phyloP scores from a whole-genome alignment of 2,797 vertebrate species.

The Mastacembelus armatus region DNA sequence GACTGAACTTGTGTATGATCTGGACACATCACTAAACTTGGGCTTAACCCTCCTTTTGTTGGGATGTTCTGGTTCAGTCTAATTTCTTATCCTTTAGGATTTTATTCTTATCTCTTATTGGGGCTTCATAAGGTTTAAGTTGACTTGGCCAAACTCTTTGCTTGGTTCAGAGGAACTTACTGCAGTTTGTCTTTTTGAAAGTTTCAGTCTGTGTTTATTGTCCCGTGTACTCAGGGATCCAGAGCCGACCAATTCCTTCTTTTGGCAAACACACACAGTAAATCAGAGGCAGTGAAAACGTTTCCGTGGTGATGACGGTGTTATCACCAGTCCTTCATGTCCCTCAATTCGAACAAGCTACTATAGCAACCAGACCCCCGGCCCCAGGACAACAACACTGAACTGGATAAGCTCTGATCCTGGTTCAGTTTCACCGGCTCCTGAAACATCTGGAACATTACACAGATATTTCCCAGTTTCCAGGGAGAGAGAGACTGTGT shows the following conservation, averaged over 20 bases:
- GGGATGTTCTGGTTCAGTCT: no score
- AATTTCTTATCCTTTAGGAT: no score
- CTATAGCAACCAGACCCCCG: conserved; percentile 42
- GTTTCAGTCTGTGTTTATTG: no score
- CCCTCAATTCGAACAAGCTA: conserved; percentile 31
- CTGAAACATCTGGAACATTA: conserved; percentile 3
- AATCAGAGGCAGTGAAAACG: conserved; percentile 31
- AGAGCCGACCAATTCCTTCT: no score
- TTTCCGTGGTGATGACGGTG: conserved; percentile 54
- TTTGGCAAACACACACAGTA: conserved; percentile 8
- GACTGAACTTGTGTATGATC: no score
- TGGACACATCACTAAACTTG: no score
- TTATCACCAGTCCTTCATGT: conserved; percentile 12
- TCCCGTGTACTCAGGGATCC: no score
- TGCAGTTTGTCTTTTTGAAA: no score
- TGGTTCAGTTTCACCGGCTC: not conserved
- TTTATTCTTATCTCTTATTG: not conserved
- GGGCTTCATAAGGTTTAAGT: not conserved
- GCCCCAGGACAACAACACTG: not conserved
- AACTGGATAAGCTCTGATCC: not conserved
- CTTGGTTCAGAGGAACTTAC: no score
- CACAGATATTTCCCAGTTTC: not conserved
- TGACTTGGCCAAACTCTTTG: no score
- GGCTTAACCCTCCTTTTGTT: no score
- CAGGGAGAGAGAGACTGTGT: not conserved